Evolutionary conservation across 1,140 invertebrate genomes (phyloP).

Genomic region (Globodera rostochiensis): DNA sequence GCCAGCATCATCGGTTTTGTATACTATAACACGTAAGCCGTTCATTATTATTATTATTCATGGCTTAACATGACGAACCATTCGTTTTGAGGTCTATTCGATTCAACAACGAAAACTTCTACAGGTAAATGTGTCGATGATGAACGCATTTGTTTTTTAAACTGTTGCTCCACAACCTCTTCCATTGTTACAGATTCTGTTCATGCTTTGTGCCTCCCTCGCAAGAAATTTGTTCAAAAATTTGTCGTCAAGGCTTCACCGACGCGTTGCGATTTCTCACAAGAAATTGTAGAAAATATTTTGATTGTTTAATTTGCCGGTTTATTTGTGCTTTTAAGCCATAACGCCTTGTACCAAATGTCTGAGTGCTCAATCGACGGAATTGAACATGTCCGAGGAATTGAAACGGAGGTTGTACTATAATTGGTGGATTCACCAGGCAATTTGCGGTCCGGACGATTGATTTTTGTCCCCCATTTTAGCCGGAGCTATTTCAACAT

Average conservation of each 20-base stretch:
- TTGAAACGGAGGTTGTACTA: slow-evolving; percentile 4
- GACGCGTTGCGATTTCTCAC: slow-evolving; percentile 90
- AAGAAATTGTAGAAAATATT: slow-evolving; percentile 73
- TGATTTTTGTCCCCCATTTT: background rate
- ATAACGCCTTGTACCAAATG: slow-evolving; percentile 59
- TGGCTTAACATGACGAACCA: background rate
- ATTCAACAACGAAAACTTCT: slow-evolving; percentile 80
- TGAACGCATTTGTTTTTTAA: background rate
- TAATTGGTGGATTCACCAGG: background rate
- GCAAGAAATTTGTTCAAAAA: slow-evolving; percentile 84
- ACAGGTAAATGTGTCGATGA: slow-evolving; percentile 68
- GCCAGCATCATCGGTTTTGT: slow-evolving; percentile 72
- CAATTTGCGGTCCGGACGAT: background rate
- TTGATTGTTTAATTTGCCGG: slow-evolving; percentile 10
- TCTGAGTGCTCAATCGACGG: slow-evolving; percentile 51
- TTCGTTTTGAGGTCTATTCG: slow-evolving; percentile 76
- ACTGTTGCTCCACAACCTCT: no score
- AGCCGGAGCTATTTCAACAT: slow-evolving; percentile 12
- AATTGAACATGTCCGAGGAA: background rate
- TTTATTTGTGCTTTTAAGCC: slow-evolving; percentile 43
- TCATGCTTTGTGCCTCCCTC: slow-evolving; percentile 89
- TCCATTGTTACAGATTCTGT: slow-evolving; percentile 14
- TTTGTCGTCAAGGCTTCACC: slow-evolving; percentile 96
- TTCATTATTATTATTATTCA: background rate
- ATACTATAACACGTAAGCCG: slow-evolving; percentile 78